A percentile compares a stretch with the other conserved stretches of the same genome.
Evolutionary conservation across 1,140 invertebrate genomes (phyloP).

Genomic region (Calephelis virginiensis): DNA sequence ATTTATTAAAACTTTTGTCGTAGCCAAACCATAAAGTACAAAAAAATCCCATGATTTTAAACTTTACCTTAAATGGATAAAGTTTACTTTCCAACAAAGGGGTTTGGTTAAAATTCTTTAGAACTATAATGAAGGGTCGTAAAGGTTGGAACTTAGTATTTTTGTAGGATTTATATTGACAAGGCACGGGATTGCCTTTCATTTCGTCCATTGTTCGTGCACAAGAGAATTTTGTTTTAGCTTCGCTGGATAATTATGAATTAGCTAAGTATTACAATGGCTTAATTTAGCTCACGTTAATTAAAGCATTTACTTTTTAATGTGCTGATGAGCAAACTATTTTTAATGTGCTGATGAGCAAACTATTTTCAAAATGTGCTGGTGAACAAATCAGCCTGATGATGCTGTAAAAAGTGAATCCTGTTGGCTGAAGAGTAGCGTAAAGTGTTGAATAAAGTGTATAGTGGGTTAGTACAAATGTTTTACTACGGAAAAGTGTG

Average conservation of each 20-base stretch:
- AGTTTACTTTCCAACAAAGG: slow-evolving; percentile 23
- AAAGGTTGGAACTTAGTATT: slow-evolving; percentile 63
- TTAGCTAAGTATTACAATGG: slow-evolving; percentile 8
- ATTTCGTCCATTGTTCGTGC: slow-evolving; percentile 51
- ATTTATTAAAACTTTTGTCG: slow-evolving; percentile 58
- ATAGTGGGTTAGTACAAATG: too few species aligned
- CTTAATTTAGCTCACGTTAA: not conserved
- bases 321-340: too few species aligned
- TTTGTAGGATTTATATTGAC: slow-evolving; percentile 65
- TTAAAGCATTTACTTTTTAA: not conserved
- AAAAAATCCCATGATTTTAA: not conserved
- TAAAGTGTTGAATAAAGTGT: too few species aligned
- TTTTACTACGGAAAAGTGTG: too few species aligned
- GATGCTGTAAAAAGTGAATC: too few species aligned
- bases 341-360: too few species aligned
- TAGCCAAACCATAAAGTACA: slow-evolving; percentile 17
- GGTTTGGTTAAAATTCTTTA: slow-evolving; percentile 18
- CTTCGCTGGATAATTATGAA: slow-evolving; percentile 30
- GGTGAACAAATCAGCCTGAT: too few species aligned
- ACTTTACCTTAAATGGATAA: slow-evolving; percentile 23
- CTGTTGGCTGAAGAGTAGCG: too few species aligned
- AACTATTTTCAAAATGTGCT: too few species aligned
- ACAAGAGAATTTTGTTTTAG: slow-evolving; percentile 47
- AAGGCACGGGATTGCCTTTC: slow-evolving; percentile 67
- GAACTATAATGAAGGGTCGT: slow-evolving; percentile 34